A percentile compares a stretch with the other conserved stretches of the same genome.
phyloP scores from a whole-genome alignment of 37 sponge, comb jelly and placozoan species.

The Crambe crambe region DNA sequence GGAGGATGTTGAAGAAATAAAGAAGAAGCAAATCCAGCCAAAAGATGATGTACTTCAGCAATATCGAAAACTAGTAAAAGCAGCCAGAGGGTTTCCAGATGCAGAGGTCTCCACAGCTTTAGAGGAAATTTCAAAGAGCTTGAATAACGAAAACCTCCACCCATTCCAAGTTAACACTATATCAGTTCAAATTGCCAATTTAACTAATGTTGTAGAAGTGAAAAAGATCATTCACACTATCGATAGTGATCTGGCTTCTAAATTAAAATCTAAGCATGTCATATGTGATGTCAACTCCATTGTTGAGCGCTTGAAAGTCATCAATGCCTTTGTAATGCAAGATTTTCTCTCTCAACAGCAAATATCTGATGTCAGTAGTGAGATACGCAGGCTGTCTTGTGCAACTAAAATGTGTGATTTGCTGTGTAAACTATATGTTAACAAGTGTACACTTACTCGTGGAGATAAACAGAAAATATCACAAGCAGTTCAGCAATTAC shows the following conservation, averaged over 20 bases:
- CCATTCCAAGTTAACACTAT: slow-evolving; percentile 5
- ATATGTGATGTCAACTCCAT: background rate
- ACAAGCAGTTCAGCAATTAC: background rate
- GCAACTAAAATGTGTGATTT: slow-evolving; percentile 17
- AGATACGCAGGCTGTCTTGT: slow-evolving; percentile 43
- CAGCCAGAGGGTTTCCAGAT: background rate
- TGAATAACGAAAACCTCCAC: background rate
- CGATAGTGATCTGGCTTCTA: background rate
- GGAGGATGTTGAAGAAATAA: slow-evolving; percentile 65
- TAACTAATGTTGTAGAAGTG: slow-evolving; percentile 7
- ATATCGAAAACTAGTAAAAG: background rate
- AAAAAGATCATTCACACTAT: background rate
- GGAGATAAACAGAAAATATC: background rate
- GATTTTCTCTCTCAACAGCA: slow-evolving; percentile 55
- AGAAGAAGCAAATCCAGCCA: slow-evolving; percentile 23
- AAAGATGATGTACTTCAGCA: background rate
- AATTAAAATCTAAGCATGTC: background rate
- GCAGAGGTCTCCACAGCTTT: too few relatives aligned
- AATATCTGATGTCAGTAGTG: slow-evolving; percentile 38
- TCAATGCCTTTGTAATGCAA: slow-evolving; percentile 25
- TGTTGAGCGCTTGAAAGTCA: background rate
- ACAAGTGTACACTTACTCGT: background rate
- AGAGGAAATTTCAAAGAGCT: background rate
- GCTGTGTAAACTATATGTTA: background rate
- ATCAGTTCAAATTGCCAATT: slow-evolving; percentile 29